Evolutionary conservation across 2,113 vertebrate species (phyloP).

Genomic region (Mystacornis crossleyi): DNA sequence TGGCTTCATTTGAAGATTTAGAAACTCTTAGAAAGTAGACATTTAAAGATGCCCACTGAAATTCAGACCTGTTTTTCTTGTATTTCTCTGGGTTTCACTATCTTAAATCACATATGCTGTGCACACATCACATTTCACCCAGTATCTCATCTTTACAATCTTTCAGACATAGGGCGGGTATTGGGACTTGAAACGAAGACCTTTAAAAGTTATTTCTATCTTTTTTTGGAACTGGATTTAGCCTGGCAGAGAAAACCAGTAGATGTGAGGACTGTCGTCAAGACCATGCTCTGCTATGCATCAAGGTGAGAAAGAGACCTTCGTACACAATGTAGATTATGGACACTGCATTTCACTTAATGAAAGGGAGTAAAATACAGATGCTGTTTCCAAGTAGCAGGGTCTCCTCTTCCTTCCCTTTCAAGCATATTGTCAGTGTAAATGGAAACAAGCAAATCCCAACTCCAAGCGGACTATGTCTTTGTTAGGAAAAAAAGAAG

Average conservation of each 20-base stretch:
- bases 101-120: conserved; percentile 33
- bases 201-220: conserved; percentile 62
- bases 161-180: conserved; percentile 2
- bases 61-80: conserved; percentile 11
- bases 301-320: conserved; percentile 39
- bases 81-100: conserved; percentile 10
- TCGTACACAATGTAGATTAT: conserved; percentile 21
- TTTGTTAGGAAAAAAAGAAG: neutral
- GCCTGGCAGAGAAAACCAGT: conserved; percentile 24
- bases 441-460: neutral
- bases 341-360: conserved; percentile 31
- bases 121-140: conserved; percentile 21
- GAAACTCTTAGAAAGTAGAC: neutral
- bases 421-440: neutral
- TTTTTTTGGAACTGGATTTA: conserved; percentile 43
- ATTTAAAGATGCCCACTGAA: conserved; percentile 7
- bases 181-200: conserved; percentile 45
- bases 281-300: conserved; percentile 9
- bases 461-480: neutral
- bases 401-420: neutral
- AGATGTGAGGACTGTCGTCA: conserved; percentile 15
- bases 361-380: conserved; percentile 42
- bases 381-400: neutral
- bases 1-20: conserved; percentile 5
- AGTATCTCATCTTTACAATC: conserved; percentile 41